phyloP scores from a whole-genome alignment of 2,888 invertebrate genomes.

The Aromia moschata region DNA sequence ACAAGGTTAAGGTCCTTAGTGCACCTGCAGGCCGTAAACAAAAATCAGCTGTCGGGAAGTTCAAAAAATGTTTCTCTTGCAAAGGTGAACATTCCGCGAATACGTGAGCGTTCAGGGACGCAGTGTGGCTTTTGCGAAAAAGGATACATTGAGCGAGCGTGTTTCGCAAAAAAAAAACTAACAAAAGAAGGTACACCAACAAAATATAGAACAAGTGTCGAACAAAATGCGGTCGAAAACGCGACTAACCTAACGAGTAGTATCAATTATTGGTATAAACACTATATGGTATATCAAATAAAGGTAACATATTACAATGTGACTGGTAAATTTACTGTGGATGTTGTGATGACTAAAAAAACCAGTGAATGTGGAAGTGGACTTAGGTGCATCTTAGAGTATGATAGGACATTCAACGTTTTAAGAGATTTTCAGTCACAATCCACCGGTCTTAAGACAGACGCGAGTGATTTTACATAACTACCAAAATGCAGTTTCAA shows the following conservation, averaged over 20 bases:
- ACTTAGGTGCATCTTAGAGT: not conserved
- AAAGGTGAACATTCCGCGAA: not conserved
- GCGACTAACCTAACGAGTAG: too few species aligned
- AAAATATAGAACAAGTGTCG: not conserved
- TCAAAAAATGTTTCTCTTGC: not conserved
- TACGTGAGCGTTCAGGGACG: not conserved
- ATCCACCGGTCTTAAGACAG: not conserved
- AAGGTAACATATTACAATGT: not conserved
- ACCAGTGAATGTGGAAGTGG: not conserved
- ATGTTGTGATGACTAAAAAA: not conserved
- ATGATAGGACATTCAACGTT: not conserved
- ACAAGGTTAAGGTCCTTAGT: too few species aligned
- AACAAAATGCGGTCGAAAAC: not conserved
- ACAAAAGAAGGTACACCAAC: not conserved
- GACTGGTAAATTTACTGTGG: not conserved
- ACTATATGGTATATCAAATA: too few species aligned
- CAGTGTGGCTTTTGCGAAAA: not conserved
- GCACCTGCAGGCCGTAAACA: not conserved
- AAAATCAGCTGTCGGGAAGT: not conserved
- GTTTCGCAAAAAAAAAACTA: not conserved
- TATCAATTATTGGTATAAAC: not conserved
- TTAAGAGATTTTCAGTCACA: not conserved
- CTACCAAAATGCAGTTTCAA: too few species aligned
- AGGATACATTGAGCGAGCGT: not conserved
- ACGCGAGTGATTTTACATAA: too few species aligned